Evolutionary conservation across 2,113 vertebrate genomes (phyloP).

Genomic region (Anolis carolinensis): DNA sequence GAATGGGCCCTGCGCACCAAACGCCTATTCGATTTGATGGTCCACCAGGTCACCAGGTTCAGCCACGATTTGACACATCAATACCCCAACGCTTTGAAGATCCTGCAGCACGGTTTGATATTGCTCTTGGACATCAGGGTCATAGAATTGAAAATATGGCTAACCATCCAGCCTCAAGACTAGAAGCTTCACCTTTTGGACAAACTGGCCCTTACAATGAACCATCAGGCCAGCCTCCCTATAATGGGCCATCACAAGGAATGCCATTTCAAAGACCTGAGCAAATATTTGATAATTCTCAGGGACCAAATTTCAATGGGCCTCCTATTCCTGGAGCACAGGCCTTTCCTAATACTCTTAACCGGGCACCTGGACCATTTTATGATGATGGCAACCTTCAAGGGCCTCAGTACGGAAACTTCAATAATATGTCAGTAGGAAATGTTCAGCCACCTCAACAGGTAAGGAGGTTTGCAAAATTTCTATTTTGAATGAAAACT

Average conservation of each 20-base stretch:
- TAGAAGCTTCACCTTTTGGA: conserved; percentile 76
- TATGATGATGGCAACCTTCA: conserved; percentile 83
- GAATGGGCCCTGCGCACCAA: conserved; percentile 78
- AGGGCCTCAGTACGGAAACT: conserved; percentile 78
- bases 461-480: conserved; percentile 66
- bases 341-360: conserved; percentile 75
- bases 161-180: conserved; percentile 78
- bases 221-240: conserved; percentile 77
- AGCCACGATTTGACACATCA: conserved; percentile 78
- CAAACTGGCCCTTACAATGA: conserved; percentile 82
- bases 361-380: conserved; percentile 80
- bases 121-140: conserved; percentile 78
- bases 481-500: not conserved
- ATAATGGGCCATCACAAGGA: conserved; percentile 78
- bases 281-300: conserved; percentile 78
- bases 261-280: conserved; percentile 81
- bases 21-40: conserved; percentile 76
- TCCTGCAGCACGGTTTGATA: conserved; percentile 78
- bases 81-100: conserved; percentile 83
- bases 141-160: conserved; percentile 78
- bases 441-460: conserved; percentile 77
- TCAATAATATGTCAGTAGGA: conserved; percentile 74
- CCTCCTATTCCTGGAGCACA: conserved; percentile 79
- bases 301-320: conserved; percentile 84
- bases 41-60: conserved; percentile 72